A percentile compares a stretch with the other conserved stretches of the same genome.
Conservation (phyloP, 2,113 vertebrate species). For the Antechinus stuartii region DNA sequence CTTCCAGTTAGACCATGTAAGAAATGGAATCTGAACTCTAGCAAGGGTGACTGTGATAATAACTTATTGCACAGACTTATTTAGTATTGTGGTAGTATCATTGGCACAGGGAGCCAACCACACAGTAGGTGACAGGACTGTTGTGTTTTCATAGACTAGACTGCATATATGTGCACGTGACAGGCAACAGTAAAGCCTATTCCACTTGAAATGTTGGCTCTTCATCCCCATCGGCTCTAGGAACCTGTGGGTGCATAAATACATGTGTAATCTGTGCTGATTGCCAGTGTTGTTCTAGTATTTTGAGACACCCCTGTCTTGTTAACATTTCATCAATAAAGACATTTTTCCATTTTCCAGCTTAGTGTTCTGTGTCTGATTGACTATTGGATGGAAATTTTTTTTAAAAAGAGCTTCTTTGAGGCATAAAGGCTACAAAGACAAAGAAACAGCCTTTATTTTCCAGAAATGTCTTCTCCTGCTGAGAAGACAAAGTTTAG, state of each 20-base stretch:
- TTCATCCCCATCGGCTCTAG: accelerated
- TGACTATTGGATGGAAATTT: background rate
- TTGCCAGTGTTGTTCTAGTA: constrained; percentile 33
- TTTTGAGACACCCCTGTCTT: constrained; percentile 66
- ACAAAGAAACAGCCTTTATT: background rate
- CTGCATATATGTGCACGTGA: background rate
- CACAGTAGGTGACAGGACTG: background rate
- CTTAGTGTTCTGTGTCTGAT: background rate
- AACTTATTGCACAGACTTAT: background rate
- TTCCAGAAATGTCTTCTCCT: background rate
- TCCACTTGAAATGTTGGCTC: background rate
- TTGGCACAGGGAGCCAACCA: background rate
- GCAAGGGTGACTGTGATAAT: constrained; percentile 4
- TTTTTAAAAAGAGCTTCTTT: background rate
- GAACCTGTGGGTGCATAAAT: constrained; percentile 26
- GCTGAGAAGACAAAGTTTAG: background rate
- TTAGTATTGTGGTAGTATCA: background rate
- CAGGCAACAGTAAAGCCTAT: background rate
- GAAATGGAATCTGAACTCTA: background rate
- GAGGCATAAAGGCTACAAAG: background rate
- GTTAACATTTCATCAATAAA: constrained; percentile 53
- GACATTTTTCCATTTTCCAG: constrained; percentile 63
- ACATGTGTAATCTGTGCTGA: background rate
- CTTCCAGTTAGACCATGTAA: background rate
- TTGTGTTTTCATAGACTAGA: background rate